Percentiles rank a stretch among this genome's conserved stretches.
phyloP scores from a whole-genome alignment of 2,113 vertebrate species.

The Canis aureus region DNA sequence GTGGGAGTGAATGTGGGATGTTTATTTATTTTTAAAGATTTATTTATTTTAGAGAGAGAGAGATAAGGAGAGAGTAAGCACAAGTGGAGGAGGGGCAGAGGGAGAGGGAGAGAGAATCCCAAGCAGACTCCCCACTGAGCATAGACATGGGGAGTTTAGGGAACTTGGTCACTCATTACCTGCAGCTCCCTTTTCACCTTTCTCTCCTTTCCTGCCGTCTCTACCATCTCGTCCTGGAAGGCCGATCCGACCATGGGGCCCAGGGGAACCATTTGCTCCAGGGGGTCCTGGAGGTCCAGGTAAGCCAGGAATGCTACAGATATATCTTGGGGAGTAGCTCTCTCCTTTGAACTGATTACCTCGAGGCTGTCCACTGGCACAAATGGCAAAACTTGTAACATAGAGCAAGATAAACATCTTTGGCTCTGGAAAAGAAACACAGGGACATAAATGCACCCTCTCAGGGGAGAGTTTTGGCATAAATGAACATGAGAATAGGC shows the following conservation, averaged over 20 bases:
- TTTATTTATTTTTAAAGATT: not conserved
- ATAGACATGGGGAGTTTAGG: not conserved
- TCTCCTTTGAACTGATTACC: constrained; percentile 91
- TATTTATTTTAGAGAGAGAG: not conserved
- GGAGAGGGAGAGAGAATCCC: not conserved
- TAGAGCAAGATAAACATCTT: constrained; percentile 94
- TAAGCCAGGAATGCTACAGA: constrained; percentile 96
- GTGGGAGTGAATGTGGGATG: too few species aligned
- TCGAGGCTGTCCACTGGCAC: constrained; percentile 90
- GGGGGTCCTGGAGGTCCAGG: constrained; percentile 92
- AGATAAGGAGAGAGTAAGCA: not conserved
- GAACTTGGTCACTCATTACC: constrained; percentile 88
- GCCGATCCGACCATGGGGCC: constrained; percentile 94
- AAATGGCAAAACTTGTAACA: constrained; percentile 92
- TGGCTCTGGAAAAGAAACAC: constrained; percentile 87
- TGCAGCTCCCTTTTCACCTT: constrained; percentile 95
- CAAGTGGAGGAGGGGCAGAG: not conserved
- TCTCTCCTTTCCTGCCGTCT: constrained; percentile 97
- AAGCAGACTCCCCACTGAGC: not conserved
- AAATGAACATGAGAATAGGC: not conserved
- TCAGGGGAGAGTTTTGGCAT: not conserved
- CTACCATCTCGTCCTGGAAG: constrained; percentile 98
- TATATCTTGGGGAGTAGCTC: constrained; percentile 89
- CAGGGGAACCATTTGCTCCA: constrained; percentile 90
- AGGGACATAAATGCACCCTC: not conserved